phyloP scores from a whole-genome alignment of 2,113 vertebrate species.

The Halichoeres trimaculatus region DNA sequence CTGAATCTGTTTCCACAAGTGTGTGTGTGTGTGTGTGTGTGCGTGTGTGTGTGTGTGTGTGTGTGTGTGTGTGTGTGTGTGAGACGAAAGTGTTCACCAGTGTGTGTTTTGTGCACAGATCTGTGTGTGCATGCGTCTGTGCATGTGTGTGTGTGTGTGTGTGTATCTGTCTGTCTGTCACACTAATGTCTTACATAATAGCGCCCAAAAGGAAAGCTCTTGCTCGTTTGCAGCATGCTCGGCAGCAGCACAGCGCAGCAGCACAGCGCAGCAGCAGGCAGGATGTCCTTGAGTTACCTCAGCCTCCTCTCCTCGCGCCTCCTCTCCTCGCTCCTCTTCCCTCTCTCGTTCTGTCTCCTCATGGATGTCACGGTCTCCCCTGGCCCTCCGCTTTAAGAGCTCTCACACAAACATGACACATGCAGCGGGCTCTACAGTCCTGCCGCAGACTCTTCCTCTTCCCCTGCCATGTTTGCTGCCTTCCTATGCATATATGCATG shows the following conservation, averaged over 20 bases:
- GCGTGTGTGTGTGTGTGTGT: conserved; percentile 33
- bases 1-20: conserved; percentile 56
- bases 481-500: conserved; percentile 12
- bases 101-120: not conserved
- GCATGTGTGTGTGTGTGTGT: conserved; percentile 19
- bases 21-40: conserved; percentile 29
- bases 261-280: conserved; percentile 72
- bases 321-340: conserved; percentile 48
- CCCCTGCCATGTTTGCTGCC: conserved; percentile 34
- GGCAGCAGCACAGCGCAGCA: conserved; percentile 68
- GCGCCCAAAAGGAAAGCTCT: conserved; percentile 75
- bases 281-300: conserved; percentile 82
- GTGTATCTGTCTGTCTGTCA: conserved; percentile 71
- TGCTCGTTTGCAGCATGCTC: conserved; percentile 76
- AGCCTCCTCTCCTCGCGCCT: conserved; percentile 51
- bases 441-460: conserved; percentile 33
- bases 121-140: conserved; percentile 32
- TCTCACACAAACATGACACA: conserved; percentile 55
- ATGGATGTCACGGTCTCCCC: conserved; percentile 59
- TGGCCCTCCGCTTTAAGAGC: conserved; percentile 57
- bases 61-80: conserved; percentile 18
- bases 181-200: conserved; percentile 79
- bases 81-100: not conserved
- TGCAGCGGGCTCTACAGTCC: conserved; percentile 48
- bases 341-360: conserved; percentile 15